A percentile compares a stretch with the other conserved stretches of the same genome.
Conservation (phyloP, 2,797 vertebrate genomes). For the Bryconaethiops microstoma region DNA sequence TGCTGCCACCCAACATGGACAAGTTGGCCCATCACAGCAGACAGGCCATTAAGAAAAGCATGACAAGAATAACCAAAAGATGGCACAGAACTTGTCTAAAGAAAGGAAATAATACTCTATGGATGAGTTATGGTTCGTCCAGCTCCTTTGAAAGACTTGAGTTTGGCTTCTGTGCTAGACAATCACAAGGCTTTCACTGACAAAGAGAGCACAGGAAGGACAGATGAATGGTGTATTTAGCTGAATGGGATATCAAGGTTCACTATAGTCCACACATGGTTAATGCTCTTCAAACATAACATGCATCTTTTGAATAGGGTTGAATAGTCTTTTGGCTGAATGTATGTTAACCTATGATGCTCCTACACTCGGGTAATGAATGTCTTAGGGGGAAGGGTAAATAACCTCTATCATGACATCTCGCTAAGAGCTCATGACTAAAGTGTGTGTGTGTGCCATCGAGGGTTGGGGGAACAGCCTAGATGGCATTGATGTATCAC, state of each 20-base stretch:
- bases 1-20: conserved; percentile 45
- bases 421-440: conserved; percentile 50
- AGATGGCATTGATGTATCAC: conserved; percentile 63
- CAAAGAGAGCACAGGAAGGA: conserved; percentile 29
- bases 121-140: background rate
- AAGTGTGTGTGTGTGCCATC: background rate
- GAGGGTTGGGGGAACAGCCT: conserved; percentile 30
- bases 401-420: conserved; percentile 63
- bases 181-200: background rate
- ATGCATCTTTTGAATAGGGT: conserved; percentile 12
- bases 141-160: background rate
- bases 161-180: conserved; percentile 11
- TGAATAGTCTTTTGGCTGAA: background rate
- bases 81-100: conserved; percentile 10
- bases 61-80: conserved; percentile 31
- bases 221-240: conserved; percentile 32
- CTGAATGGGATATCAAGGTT: conserved; percentile 24
- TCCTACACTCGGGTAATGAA: background rate
- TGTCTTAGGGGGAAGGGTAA: conserved; percentile 22
- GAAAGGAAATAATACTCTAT: conserved; percentile 15
- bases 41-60: conserved; percentile 11
- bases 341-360: background rate
- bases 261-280: conserved; percentile 9
- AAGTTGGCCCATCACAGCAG: conserved; percentile 29
- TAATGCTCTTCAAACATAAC: conserved; percentile 31